Conservation (phyloP, 2,797 vertebrate genomes). For the Acanthornis magna region DNA sequence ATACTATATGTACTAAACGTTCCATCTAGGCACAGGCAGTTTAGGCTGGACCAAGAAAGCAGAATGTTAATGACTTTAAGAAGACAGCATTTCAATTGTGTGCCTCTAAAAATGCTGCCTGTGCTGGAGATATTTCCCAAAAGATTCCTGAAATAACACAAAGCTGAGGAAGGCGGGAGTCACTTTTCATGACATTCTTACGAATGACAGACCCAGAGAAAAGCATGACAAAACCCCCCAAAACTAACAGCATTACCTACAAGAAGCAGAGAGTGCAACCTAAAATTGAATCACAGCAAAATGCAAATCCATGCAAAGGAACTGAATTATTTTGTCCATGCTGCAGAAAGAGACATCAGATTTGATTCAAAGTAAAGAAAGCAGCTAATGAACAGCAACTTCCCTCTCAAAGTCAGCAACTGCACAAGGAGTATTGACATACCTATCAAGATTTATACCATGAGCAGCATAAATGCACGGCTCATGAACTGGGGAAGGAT, state of each 20-base stretch:
- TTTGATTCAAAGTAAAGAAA: slow-evolving; percentile 20
- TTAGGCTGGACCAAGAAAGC: neutral
- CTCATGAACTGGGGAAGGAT: neutral
- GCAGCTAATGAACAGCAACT: slow-evolving; percentile 6
- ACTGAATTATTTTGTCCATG: slow-evolving; percentile 4
- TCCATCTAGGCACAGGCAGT: neutral
- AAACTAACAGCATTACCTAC: neutral
- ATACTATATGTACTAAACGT: neutral
- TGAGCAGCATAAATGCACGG: neutral
- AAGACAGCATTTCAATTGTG: neutral
- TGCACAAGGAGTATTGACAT: neutral
- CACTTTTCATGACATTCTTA: neutral
- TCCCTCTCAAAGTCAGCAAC: neutral
- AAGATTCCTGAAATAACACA: neutral
- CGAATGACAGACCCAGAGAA: neutral
- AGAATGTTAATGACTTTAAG: neutral
- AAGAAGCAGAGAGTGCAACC: neutral
- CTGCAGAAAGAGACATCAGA: slow-evolving; percentile 6
- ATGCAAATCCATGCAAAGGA: neutral
- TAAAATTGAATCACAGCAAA: slow-evolving; percentile 9
- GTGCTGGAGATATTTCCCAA: neutral
- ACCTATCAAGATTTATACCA: neutral
- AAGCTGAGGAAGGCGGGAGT: neutral
- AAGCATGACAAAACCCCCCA: neutral
- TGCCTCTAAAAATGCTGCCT: neutral